Evolutionary conservation across 2,113 vertebrate species (phyloP).

Genomic region (Myiagra hebetior): DNA sequence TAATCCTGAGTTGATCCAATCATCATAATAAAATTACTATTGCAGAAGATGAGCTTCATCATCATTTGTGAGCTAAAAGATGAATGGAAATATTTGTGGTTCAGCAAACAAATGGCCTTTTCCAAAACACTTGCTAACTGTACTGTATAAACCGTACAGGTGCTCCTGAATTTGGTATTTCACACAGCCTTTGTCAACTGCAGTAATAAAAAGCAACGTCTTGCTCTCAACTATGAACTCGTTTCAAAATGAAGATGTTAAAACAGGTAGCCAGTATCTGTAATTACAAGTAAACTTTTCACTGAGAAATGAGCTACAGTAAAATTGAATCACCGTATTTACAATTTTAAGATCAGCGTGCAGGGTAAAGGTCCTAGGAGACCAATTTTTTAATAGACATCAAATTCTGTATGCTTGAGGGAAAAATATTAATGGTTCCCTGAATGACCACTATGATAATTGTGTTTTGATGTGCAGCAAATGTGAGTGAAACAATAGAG

Average conservation of each 20-base stretch:
- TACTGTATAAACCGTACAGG: accelerated
- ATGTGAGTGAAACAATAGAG: neutral
- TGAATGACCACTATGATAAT: neutral
- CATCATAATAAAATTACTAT: neutral
- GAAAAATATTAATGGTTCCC: neutral
- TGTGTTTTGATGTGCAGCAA: neutral
- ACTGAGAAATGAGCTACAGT: accelerated
- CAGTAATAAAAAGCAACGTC: neutral
- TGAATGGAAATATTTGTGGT: neutral
- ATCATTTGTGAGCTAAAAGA: neutral
- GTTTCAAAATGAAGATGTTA: neutral
- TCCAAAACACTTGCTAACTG: neutral
- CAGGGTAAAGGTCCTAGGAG: neutral
- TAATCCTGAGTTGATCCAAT: neutral
- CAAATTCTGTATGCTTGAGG: neutral
- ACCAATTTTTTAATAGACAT: neutral
- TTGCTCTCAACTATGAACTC: neutral
- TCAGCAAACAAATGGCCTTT: neutral
- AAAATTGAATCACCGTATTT: neutral
- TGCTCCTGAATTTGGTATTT: neutral
- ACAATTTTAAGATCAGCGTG: neutral
- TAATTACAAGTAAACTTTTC: neutral
- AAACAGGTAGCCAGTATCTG: neutral
- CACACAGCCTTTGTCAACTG: neutral
- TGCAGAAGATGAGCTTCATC: neutral